phyloP scores from a whole-genome alignment of 2,113 vertebrate genomes.

The Rhinoderma darwinii region DNA sequence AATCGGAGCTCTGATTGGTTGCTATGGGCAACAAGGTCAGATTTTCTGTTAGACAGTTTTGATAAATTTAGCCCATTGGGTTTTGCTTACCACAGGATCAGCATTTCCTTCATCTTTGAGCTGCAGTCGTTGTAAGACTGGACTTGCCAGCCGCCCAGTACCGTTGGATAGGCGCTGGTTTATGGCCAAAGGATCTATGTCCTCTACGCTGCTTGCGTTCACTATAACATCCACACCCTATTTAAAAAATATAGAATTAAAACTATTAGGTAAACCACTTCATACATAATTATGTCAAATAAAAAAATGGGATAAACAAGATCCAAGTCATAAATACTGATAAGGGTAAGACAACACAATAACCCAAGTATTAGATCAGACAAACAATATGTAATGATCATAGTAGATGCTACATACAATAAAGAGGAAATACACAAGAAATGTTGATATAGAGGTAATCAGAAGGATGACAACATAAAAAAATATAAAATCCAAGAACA shows the following conservation, averaged over 20 bases:
- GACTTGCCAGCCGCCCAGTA: conserved; percentile 84
- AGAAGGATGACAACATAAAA: not conserved
- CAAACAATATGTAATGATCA: not conserved
- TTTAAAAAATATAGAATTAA: not conserved
- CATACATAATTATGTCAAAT: not conserved
- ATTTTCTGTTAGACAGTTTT: too few relatives aligned
- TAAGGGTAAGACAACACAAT: not conserved
- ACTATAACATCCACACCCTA: conserved; percentile 91
- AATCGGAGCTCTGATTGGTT: too few relatives aligned
- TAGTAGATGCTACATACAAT: not conserved
- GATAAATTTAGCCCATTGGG: not conserved
- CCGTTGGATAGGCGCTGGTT: conserved; percentile 93
- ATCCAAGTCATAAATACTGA: not conserved
- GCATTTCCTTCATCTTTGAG: conserved; percentile 80
- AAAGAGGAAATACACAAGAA: not conserved
- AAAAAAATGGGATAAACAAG: not conserved
- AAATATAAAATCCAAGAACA: not conserved
- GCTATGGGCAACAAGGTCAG: too few relatives aligned
- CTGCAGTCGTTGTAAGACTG: conserved; percentile 89
- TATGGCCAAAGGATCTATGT: conserved; percentile 91
- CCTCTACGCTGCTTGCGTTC: conserved; percentile 95
- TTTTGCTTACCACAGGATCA: conserved; percentile 77
- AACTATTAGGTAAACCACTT: not conserved
- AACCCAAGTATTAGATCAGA: not conserved
- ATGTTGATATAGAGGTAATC: not conserved